A percentile compares a stretch with the other conserved stretches of the same genome.
These are phyloP conservation scores for Gortyna flavago DNA, from an alignment of 2,888 invertebrate genomes.

Conservation along the genomic window DNA sequence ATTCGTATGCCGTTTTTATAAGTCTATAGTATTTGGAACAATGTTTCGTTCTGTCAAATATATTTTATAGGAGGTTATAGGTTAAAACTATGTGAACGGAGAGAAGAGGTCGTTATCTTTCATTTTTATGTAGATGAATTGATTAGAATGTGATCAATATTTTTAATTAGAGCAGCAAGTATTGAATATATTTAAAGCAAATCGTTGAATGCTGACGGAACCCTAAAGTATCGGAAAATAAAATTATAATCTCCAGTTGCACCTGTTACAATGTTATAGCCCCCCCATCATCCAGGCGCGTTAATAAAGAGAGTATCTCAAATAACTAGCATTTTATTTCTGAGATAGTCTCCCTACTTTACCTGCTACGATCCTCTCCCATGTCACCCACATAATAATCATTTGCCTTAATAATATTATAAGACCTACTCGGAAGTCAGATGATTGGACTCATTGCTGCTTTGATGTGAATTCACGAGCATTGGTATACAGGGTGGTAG, in stretches of 20 bases:
- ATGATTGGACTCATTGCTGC: background rate
- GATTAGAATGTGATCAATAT: slow-evolving; percentile 25
- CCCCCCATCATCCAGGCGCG: slow-evolving; percentile 33
- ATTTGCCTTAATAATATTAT: background rate
- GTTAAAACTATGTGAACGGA: slow-evolving; percentile 48
- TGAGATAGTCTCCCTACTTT: background rate
- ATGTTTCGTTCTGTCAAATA: slow-evolving; percentile 38
- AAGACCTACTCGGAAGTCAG: background rate
- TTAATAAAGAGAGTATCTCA: slow-evolving; percentile 51
- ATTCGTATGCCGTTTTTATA: slow-evolving; percentile 41
- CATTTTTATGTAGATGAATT: slow-evolving; percentile 25
- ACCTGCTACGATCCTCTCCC: background rate
- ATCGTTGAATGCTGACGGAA: slow-evolving; percentile 28
- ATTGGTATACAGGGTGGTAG: background rate
- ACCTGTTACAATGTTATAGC: slow-evolving; percentile 39
- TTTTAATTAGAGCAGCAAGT: slow-evolving; percentile 25
- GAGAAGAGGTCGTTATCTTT: slow-evolving; percentile 35
- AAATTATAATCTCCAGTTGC: slow-evolving; percentile 36
- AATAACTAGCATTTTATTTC: slow-evolving; percentile 34
- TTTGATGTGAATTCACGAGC: background rate
- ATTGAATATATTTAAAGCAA: slow-evolving; percentile 17
- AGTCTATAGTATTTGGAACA: slow-evolving; percentile 49
- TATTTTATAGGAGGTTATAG: slow-evolving; percentile 50
- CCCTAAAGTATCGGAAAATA: slow-evolving; percentile 13
- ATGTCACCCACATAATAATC: background rate